Evolutionary conservation across 2,888 invertebrate genomes (phyloP).

Genomic region (Yponomeuta malinellus): DNA sequence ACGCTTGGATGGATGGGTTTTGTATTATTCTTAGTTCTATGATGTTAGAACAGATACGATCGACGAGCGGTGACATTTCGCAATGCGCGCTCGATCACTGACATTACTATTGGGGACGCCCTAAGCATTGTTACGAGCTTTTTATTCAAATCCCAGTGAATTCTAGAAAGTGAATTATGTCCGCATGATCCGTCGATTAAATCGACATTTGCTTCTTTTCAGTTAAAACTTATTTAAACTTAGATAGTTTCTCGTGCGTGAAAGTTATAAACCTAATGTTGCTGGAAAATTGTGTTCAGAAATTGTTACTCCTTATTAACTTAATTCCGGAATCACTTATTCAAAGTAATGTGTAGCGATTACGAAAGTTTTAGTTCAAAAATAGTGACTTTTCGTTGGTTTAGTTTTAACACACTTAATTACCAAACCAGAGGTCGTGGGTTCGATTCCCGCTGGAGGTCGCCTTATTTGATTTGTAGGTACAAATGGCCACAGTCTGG

Average conservation of each 20-base stretch:
- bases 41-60: background rate
- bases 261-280: background rate
- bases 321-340: too few species aligned
- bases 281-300: too few species aligned
- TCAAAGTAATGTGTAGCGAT: too few species aligned
- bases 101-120: slow-evolving; percentile 30
- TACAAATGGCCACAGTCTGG: too few species aligned
- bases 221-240: background rate
- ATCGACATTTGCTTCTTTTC: background rate
- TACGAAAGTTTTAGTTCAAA: too few species aligned
- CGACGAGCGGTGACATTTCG: background rate
- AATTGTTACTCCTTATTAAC: too few species aligned
- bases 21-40: background rate
- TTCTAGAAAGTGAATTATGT: slow-evolving; percentile 46
- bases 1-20: too few species aligned
- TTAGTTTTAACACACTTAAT: too few species aligned
- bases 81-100: background rate
- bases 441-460: too few species aligned
- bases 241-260: background rate
- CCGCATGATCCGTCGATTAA: background rate
- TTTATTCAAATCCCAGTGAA: slow-evolving; percentile 48
- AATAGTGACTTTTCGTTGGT: too few species aligned
- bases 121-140: slow-evolving; percentile 41
- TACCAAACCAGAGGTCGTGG: too few species aligned
- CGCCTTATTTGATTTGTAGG: too few species aligned